These are phyloP conservation scores for Mylabris phalerata DNA, from an alignment of 1,140 invertebrate genomes.

Conservation along the genomic window DNA sequence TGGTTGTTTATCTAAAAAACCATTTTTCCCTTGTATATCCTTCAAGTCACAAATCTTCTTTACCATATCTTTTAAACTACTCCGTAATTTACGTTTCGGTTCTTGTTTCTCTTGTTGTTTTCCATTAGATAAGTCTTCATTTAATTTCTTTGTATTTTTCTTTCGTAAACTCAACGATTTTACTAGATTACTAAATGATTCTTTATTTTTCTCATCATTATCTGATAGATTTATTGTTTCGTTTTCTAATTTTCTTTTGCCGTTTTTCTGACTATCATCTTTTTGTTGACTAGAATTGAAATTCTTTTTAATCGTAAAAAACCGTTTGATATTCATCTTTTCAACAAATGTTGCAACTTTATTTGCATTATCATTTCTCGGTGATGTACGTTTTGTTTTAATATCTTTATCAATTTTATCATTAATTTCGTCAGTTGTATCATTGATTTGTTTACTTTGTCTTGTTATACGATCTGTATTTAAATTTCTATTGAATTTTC, in stretches of 20 bases:
- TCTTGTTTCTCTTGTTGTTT: not conserved
- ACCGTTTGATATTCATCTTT: constrained; percentile 29
- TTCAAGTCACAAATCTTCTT: too few relatives aligned
- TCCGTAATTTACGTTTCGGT: not conserved
- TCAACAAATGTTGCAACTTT: constrained; percentile 18
- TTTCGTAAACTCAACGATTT: not conserved
- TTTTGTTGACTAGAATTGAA: not conserved
- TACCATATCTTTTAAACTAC: too few relatives aligned
- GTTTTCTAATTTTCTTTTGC: constrained; percentile 5
- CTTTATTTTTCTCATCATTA: not conserved
- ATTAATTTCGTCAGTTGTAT: not conserved
- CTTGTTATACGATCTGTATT: constrained; percentile 10
- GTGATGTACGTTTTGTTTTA: constrained; percentile 3
- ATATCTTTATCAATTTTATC: constrained; percentile 6
- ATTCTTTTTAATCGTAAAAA: constrained; percentile 29
- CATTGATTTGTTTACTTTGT: constrained; percentile 6
- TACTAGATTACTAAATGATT: constrained; percentile 1
- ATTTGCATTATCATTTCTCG: constrained; percentile 1
- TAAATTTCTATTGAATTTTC: constrained; percentile 25
- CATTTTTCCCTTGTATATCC: not conserved
- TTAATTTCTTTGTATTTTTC: not conserved
- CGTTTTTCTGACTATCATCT: not conserved
- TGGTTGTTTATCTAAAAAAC: not conserved
- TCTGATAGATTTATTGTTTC: not conserved
- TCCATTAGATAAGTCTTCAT: not conserved